Conservation (phyloP, 2,888 invertebrate species). For the Leucoma salicis region DNA sequence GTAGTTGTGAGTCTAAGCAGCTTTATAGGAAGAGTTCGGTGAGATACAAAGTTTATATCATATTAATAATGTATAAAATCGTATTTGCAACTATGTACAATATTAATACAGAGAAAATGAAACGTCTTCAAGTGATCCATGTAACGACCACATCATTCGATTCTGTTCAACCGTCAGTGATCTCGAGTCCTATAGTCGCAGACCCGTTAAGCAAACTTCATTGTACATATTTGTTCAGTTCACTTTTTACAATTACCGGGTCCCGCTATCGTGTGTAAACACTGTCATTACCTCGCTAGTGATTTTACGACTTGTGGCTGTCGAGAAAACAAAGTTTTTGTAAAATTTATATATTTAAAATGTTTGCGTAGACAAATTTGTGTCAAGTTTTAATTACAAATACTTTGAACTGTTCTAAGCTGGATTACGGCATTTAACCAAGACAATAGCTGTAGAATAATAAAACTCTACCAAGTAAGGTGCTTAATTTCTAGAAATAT, state of each 20-base stretch:
- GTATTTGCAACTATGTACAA: too few species aligned
- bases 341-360: conserved; percentile 4
- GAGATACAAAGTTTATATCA: too few species aligned
- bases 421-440: too few species aligned
- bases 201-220: conserved; percentile 76
- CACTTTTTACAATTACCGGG: conserved; percentile 73
- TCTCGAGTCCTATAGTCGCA: conserved; percentile 30
- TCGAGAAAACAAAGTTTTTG: conserved; percentile 27
- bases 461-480: too few species aligned
- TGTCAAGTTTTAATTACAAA: not conserved
- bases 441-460: too few species aligned
- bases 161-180: too few species aligned
- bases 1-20: too few species aligned
- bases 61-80: too few species aligned
- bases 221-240: conserved; percentile 76
- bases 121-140: conserved; percentile 21
- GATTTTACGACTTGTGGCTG: conserved; percentile 31
- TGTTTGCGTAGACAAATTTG: not conserved
- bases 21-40: too few species aligned
- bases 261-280: conserved; percentile 72
- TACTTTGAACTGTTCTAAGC: too few species aligned
- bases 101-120: not conserved
- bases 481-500: too few species aligned
- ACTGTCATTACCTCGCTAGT: conserved; percentile 59
- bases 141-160: too few species aligned